Evolutionary conservation across 2,113 vertebrate species (phyloP), one percentile per base, ranked within the genome.

Genomic region (Strigops habroptila): DNA sequence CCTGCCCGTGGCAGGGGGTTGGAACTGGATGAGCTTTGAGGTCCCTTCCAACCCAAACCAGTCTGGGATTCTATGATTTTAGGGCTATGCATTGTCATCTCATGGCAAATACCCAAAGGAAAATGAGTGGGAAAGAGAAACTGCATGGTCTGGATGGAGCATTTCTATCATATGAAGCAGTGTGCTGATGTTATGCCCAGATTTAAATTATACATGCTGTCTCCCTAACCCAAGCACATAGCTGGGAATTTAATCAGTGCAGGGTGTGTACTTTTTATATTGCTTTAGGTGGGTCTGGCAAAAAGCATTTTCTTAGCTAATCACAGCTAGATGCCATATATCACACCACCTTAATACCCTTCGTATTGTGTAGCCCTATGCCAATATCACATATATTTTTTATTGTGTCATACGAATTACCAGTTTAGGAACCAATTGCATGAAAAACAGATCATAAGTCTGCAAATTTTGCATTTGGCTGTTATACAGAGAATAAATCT

Each of bases 171-270:
- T 9, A 41, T 59, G 68, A 83, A 83, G n/a, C 64, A 79, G 52
- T 1, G 44, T 39, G 2, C 19, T 55, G 62, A 70, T 67, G 60
- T 84, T 93, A 88, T 86, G 64, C 68, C n/a, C 43, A 68, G 19
- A 28, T 75, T 62, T 59, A 76, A 76, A 81, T 63, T 14, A 60
- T 28, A 51, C 25, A 39, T 86, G 88, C 88, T 82, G 19, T 37
- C 63, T 65, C 49, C 16, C 37, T 49, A 91, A 65, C 28, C 31
- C 53, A 57, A 83, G 86, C 60, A 70, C 76, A 49, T 63, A 83
- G 83, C 51, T 80, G 68, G 53, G 82, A 74, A 92, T 92, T 94
- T 93, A 73, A 78, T 93, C 91, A 86, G 64, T 49, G 55, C 28
- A 77, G 90, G 82, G 90, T 74, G 92, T 88, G 69, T 65, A 23